Evolutionary conservation across 2,797 vertebrate species (phyloP).

Genomic region (Chromobotia macracanthus): DNA sequence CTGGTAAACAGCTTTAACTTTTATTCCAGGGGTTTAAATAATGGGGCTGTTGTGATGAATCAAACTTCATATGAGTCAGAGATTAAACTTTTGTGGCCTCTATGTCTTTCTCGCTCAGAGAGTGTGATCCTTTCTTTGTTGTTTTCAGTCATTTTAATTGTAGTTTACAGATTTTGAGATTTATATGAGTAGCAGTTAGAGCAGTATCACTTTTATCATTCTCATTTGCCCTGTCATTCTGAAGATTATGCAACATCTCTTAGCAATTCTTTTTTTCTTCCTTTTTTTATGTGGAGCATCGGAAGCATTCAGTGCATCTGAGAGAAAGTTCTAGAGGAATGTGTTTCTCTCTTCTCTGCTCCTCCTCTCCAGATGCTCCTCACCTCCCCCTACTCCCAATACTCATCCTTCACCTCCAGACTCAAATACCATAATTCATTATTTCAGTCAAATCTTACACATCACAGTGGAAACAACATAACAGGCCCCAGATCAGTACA

Average conservation of each 20-base stretch:
- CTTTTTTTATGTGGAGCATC: conserved; percentile 10
- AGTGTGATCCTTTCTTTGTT: neutral
- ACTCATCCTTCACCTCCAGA: conserved; percentile 61
- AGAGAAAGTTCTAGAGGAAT: conserved; percentile 36
- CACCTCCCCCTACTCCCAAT: conserved; percentile 62
- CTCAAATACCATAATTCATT: conserved; percentile 2
- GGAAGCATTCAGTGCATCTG: conserved; percentile 25
- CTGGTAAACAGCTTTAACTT: conserved; percentile 1
- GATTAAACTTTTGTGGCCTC: conserved; percentile 5
- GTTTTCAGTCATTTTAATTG: conserved; percentile 15
- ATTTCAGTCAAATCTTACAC: conserved; percentile 1
- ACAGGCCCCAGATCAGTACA: neutral
- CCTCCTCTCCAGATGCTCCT: conserved; percentile 40
- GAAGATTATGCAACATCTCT: conserved; percentile 30
- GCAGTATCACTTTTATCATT: conserved; percentile 4
- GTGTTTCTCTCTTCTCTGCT: conserved; percentile 17
- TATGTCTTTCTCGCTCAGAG: conserved; percentile 1
- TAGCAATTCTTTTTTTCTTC: neutral
- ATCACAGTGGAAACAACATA: neutral
- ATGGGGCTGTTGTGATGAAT: conserved; percentile 10
- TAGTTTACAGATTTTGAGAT: conserved; percentile 5
- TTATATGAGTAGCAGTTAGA: conserved; percentile 17
- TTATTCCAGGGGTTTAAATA: conserved; percentile 11
- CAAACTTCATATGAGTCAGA: neutral
- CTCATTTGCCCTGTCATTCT: conserved; percentile 15